A percentile compares a stretch with the other conserved stretches of the same genome.
Conservation (phyloP, 2,797 vertebrate genomes). For the Gouania willdenowi region DNA sequence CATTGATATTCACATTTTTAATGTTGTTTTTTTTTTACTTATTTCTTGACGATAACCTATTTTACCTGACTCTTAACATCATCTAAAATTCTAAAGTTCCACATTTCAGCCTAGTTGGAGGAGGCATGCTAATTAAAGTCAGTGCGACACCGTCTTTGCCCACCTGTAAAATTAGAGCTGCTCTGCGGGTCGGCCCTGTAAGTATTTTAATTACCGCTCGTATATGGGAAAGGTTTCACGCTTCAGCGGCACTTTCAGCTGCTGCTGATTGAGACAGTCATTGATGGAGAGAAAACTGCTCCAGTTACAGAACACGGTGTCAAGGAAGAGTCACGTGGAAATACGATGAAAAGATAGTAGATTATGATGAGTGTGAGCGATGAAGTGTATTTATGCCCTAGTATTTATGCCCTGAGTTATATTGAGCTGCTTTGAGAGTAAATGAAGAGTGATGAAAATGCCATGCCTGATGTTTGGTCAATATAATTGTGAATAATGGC, state of each 20-base stretch:
- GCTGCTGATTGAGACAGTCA: conserved; percentile 55
- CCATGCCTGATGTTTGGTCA: conserved; percentile 14
- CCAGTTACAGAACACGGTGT: conserved; percentile 37
- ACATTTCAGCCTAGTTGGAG: conserved; percentile 14
- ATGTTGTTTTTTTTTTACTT: too few relatives aligned
- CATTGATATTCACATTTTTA: conserved; percentile 1
- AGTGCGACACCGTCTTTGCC: conserved; percentile 19
- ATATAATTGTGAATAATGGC: too few relatives aligned
- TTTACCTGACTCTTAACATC: too few relatives aligned
- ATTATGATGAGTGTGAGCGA: conserved; percentile 32
- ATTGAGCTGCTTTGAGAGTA: conserved; percentile 17
- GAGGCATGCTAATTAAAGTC: conserved; percentile 30
- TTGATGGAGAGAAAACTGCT: conserved; percentile 51
- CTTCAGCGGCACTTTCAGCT: conserved; percentile 46
- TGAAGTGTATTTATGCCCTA: conserved; percentile 3
- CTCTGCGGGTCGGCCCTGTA: conserved; percentile 29
- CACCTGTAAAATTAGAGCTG: conserved; percentile 15
- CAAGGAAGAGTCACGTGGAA: conserved; percentile 43
- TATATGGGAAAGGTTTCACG: conserved; percentile 35
- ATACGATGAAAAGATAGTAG: conserved; percentile 43
- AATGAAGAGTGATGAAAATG: conserved; percentile 42
- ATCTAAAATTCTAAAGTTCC: too few relatives aligned
- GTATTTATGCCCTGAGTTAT: background rate
- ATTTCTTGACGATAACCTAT: too few relatives aligned
- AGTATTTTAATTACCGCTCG: conserved; percentile 52